phyloP scores from a whole-genome alignment of 1,140 invertebrate genomes.

The Aphelinus atriplicis region DNA sequence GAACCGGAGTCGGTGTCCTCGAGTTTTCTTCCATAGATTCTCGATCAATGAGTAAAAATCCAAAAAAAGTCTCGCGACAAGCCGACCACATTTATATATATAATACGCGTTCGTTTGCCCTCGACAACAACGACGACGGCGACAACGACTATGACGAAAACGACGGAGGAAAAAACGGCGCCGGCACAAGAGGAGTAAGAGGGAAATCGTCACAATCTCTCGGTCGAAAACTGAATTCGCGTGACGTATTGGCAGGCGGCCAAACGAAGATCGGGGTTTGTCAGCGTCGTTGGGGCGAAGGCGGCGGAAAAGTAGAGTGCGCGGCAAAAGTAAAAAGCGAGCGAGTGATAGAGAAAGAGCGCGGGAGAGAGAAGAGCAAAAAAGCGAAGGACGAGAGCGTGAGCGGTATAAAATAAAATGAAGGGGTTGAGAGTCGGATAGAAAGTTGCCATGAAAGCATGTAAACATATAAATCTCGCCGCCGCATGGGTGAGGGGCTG shows the following conservation, averaged over 20 bases:
- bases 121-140: not conserved
- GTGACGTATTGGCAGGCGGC: conserved; percentile 55
- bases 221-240: conserved; percentile 57
- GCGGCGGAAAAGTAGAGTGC: conserved; percentile 25
- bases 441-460: conserved; percentile 61
- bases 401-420: conserved; percentile 56
- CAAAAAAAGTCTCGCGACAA: too few species aligned
- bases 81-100: too few species aligned
- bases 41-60: too few species aligned
- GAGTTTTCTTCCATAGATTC: too few species aligned
- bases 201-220: conserved; percentile 49
- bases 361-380: conserved; percentile 23
- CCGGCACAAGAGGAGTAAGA: conserved; percentile 15
- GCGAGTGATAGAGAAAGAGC: conserved; percentile 30
- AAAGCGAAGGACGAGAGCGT: conserved; percentile 4
- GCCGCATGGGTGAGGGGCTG: conserved; percentile 9
- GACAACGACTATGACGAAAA: not conserved
- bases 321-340: conserved; percentile 2
- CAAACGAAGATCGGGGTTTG: conserved; percentile 56
- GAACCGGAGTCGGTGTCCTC: too few species aligned
- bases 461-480: conserved; percentile 65
- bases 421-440: conserved; percentile 51
- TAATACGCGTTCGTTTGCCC: not conserved
- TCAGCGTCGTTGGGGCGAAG: conserved; percentile 32
- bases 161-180: not conserved